These are phyloP conservation scores for Trachops cirrhosus DNA, from an alignment of 2,797 vertebrate genomes.

Conservation along the genomic window DNA sequence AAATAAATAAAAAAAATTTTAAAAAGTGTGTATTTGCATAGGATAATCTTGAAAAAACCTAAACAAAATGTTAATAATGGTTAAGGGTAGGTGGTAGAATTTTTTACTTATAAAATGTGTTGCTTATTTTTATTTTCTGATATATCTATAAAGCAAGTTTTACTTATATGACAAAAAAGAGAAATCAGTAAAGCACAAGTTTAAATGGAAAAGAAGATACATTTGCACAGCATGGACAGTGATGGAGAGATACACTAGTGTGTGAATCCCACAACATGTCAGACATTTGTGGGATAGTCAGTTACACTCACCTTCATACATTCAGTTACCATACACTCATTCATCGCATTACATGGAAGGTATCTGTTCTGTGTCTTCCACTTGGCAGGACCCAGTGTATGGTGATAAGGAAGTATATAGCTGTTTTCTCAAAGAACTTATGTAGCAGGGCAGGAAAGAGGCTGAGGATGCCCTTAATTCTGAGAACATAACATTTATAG, in stretches of 20 bases:
- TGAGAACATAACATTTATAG: not conserved
- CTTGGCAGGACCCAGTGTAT: not conserved
- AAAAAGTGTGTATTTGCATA: not conserved
- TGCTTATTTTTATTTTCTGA: not conserved
- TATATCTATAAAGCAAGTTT: not conserved
- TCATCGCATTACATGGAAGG: not conserved
- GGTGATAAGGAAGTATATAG: not conserved
- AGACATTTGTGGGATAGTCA: not conserved
- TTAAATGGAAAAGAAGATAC: not conserved
- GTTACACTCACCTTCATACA: not conserved
- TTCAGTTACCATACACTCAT: not conserved
- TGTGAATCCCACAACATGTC: not conserved
- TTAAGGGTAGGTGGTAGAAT: not conserved
- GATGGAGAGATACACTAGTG: not conserved
- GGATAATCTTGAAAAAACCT: not conserved
- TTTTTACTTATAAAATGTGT: slow-evolving; percentile 18
- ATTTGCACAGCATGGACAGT: not conserved
- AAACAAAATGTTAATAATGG: not conserved
- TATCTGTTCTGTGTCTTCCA: too few relatives aligned
- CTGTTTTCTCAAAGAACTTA: not conserved
- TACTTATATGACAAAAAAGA: not conserved
- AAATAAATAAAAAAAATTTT: slow-evolving; percentile 22
- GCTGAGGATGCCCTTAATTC: not conserved
- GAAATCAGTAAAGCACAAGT: not conserved
- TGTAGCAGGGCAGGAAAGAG: not conserved